These are phyloP conservation scores for Larimichthys polyactis DNA, from an alignment of 2,113 vertebrate genomes.

Conservation along the genomic window DNA sequence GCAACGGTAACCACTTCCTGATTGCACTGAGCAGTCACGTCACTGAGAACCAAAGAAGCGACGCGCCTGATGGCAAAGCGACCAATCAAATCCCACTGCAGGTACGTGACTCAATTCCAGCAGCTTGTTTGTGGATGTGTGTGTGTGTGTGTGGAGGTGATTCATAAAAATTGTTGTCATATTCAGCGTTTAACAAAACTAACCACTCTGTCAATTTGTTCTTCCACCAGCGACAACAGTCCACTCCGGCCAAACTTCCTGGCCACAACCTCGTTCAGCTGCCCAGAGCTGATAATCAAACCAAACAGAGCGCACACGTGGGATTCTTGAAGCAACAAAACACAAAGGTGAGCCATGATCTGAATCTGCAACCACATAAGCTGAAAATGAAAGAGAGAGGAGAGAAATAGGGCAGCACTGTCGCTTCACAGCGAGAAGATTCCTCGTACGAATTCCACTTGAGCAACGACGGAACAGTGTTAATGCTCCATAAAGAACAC, in stretches of 20 bases:
- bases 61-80: conserved; percentile 37
- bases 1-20: conserved; percentile 89
- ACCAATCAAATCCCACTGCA: conserved; percentile 78
- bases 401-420: background rate
- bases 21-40: conserved; percentile 87
- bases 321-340: conserved; percentile 72
- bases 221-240: conserved; percentile 79
- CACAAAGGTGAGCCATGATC: conserved; percentile 79
- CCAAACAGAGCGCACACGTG: conserved; percentile 60
- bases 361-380: background rate
- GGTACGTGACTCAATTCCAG: conserved; percentile 74
- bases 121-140: background rate
- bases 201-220: background rate
- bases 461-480: conserved; percentile 1
- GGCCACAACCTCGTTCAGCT: conserved; percentile 67
- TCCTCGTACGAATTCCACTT: background rate
- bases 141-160: background rate
- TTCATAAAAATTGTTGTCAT: background rate
- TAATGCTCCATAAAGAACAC: conserved; percentile 35
- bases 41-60: conserved; percentile 65
- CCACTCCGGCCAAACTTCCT: conserved; percentile 73
- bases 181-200: background rate
- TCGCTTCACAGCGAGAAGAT: too few species aligned
- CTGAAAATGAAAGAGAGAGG: too few species aligned
- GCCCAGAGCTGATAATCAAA: conserved; percentile 60